These are phyloP conservation scores for Acanthurus tractus DNA, from an alignment of 2,797 vertebrate species.

Conservation along the genomic window DNA sequence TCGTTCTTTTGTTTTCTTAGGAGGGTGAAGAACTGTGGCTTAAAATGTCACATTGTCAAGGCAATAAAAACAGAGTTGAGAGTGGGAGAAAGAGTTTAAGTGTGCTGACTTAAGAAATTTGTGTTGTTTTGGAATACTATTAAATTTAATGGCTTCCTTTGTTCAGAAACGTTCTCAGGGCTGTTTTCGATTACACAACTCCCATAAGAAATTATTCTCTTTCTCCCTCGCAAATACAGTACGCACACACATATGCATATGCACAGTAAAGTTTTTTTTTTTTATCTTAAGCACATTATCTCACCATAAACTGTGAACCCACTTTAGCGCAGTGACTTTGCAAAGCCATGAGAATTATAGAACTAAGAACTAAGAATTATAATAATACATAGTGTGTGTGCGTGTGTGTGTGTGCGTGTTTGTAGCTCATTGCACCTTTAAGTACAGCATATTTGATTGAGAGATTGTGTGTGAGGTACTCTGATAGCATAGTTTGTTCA, in stretches of 20 bases:
- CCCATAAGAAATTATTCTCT: conserved; percentile 24
- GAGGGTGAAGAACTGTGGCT: conserved; percentile 27
- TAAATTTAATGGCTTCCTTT: conserved; percentile 64
- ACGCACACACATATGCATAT: conserved; percentile 8
- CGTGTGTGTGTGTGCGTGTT: not conserved
- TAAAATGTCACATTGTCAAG: conserved; percentile 40
- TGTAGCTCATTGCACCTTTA: conserved; percentile 11
- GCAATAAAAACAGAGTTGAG: conserved; percentile 66
- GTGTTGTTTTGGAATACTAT: conserved; percentile 59
- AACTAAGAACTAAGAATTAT: too few species aligned
- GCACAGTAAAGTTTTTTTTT: conserved; percentile 1
- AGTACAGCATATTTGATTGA: conserved; percentile 1
- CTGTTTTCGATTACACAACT: conserved; percentile 57
- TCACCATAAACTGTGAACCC: not conserved
- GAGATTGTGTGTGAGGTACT: not conserved
- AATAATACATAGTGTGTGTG: not conserved
- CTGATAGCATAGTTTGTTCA: not conserved
- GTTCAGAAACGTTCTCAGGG: conserved; percentile 36
- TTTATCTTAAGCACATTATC: conserved; percentile 33
- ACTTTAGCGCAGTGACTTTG: not conserved
- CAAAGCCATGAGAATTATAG: not conserved
- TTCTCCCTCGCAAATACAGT: conserved; percentile 1
- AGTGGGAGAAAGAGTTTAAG: conserved; percentile 39
- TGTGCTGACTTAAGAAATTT: conserved; percentile 61
- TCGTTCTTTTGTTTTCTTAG: conserved; percentile 51